phyloP scores from a whole-genome alignment of 2,888 invertebrate genomes.

The Xanthorhoe designata region DNA sequence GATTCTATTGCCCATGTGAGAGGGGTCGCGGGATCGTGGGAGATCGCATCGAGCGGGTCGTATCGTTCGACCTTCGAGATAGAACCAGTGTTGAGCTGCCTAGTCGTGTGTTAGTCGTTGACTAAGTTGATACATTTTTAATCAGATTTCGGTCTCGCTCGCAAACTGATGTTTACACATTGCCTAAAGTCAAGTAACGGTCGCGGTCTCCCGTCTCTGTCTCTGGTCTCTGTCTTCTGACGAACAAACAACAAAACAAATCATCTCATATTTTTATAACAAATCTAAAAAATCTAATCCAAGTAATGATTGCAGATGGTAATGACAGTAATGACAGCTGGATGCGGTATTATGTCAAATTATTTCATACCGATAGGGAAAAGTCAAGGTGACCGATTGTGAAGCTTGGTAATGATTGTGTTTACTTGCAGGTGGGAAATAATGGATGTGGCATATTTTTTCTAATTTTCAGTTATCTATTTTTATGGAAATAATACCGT shows the following conservation, averaged over 20 bases:
- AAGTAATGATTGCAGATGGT: constrained; percentile 52
- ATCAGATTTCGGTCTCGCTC: too few relatives aligned
- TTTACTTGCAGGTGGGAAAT: constrained; percentile 27
- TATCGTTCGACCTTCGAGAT: not conserved
- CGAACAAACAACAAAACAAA: too few relatives aligned
- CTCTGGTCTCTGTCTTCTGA: too few relatives aligned
- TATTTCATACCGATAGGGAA: constrained; percentile 81
- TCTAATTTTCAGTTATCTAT: too few relatives aligned
- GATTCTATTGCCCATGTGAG: not conserved
- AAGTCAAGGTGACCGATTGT: constrained; percentile 82
- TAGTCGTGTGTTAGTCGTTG: too few relatives aligned
- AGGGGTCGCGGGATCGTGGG: not conserved
- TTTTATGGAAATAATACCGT: too few relatives aligned
- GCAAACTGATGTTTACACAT: too few relatives aligned
- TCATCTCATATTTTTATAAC: not conserved
- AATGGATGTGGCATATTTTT: constrained; percentile 48
- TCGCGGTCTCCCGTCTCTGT: too few relatives aligned
- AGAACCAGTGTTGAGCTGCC: not conserved
- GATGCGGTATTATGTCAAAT: constrained; percentile 81
- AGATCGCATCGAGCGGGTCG: not conserved
- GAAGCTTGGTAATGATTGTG: constrained; percentile 63
- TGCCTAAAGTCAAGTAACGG: too few relatives aligned
- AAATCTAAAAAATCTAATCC: constrained; percentile 22
- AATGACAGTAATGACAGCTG: constrained; percentile 70
- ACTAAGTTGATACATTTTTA: too few relatives aligned